Conservation (phyloP, 2,113 vertebrate species). For the Megalops atlanticus region DNA sequence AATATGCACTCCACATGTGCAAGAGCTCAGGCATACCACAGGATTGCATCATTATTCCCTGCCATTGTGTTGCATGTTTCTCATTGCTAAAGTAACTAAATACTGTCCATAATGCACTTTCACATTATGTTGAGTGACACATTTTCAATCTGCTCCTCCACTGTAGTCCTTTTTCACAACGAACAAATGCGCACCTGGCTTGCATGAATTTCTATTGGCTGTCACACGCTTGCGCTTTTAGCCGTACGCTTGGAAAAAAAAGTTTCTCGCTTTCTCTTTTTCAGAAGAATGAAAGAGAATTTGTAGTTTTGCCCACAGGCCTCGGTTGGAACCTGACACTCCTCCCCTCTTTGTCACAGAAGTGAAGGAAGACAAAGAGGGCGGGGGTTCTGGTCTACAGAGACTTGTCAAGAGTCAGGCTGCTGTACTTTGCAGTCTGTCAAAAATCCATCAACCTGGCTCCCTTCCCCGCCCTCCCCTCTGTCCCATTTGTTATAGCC, state of each 20-base stretch:
- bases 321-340: conserved; percentile 1
- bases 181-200: no score
- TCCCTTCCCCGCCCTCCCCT: neutral
- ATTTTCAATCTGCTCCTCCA: neutral
- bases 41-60: neutral
- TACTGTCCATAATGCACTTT: conserved; percentile 1
- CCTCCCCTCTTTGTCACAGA: neutral
- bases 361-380: conserved; percentile 5
- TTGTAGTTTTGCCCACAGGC: conserved; percentile 15
- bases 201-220: neutral
- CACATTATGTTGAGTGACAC: neutral
- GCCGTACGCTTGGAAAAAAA: neutral
- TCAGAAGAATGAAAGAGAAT: conserved; percentile 19
- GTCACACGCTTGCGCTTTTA: neutral
- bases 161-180: neutral
- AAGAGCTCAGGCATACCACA: neutral
- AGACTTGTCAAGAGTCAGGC: conserved; percentile 13
- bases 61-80: neutral
- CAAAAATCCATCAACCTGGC: conserved; percentile 24
- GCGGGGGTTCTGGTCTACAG: neutral
- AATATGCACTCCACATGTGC: neutral
- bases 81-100: neutral
- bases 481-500: neutral
- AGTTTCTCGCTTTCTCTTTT: neutral
- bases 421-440: conserved; percentile 21